Evolutionary conservation across 1,140 invertebrate species (phyloP).

Genomic region (Chionoecetes opilio): DNA sequence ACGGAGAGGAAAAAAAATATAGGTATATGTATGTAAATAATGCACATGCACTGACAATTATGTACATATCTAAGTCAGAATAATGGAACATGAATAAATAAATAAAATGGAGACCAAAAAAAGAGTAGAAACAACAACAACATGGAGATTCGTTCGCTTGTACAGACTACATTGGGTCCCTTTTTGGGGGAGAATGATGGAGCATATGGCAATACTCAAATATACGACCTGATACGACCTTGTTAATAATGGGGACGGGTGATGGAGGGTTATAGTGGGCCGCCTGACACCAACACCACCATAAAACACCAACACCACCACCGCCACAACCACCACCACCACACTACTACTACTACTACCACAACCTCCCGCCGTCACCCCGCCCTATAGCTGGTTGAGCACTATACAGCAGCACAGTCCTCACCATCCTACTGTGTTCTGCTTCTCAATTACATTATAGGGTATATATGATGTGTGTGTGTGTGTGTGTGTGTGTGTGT

Average conservation of each 20-base stretch:
- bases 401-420: too few species aligned
- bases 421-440: too few species aligned
- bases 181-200: neutral
- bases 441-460: too few species aligned
- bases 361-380: neutral
- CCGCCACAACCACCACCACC: neutral
- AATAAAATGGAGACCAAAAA: neutral
- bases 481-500: neutral
- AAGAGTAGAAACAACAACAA: neutral
- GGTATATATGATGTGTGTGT: too few species aligned
- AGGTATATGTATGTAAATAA: neutral
- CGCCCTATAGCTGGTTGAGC: too few species aligned
- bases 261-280: slow-evolving; percentile 50
- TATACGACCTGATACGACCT: slow-evolving; percentile 55
- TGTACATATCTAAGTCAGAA: neutral
- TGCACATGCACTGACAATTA: neutral
- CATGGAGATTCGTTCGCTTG: neutral
- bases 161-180: neutral
- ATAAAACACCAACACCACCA: slow-evolving; percentile 48
- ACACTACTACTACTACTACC: neutral
- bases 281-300: slow-evolving; percentile 18
- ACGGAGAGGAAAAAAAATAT: neutral
- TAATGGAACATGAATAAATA: neutral
- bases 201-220: slow-evolving; percentile 36
- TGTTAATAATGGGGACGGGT: slow-evolving; percentile 65